Base-by-base conservation (phyloP, 2,797 vertebrate genomes). In the Coregonus suidteri region DNA sequence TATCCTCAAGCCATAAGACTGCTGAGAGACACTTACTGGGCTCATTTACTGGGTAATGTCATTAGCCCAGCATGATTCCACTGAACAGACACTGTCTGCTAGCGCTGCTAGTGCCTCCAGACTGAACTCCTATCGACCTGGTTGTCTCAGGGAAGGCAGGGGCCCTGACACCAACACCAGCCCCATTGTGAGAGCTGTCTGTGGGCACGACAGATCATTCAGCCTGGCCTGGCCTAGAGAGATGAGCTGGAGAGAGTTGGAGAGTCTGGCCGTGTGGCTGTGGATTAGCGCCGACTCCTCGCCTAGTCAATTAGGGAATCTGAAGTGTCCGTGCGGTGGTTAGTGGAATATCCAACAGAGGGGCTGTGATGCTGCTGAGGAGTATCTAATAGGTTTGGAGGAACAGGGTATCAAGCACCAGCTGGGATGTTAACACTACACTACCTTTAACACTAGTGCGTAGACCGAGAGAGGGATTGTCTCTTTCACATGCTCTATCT, bases 171-270 rank as follows among this genome's bases (percentile, higher is more conserved):
- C 83, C 77, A 76, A 89, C 88, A 87, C 54, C 79, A 6, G 75
- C 70, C 79, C 79, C 41, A 20, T 86, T 87, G 89, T 91, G 75
- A 34, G 41, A 80, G 78, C 81, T 84, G 84, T 79, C 86, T 83
- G 53, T 64, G 71, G 75, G 83, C 70, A 64, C 75, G 82, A 90
- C 82, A 75, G 87, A 82, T 88, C 81, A 88, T 85, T 89, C 84
- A 80, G 83, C 75, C 62, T 25, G 79, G 73, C 64, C 79, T 80
- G n/a, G 41, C 41, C 41, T 47, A 9, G 64, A 13, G 76, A 81
- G 77, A 81, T 59, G 79, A 6, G 14, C 72, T 52, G 68, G 74
- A 20, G 25, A 79, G 41, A 51, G 6, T 79, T 53, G 71, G 80
- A 75, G 75, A 37, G 35, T 37, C 35, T 37, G 35, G 35, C 35